Evolutionary conservation across 2,797 vertebrate species (phyloP), one percentile per base, ranked within the genome.

Genomic region (Coregonus suidteri): DNA sequence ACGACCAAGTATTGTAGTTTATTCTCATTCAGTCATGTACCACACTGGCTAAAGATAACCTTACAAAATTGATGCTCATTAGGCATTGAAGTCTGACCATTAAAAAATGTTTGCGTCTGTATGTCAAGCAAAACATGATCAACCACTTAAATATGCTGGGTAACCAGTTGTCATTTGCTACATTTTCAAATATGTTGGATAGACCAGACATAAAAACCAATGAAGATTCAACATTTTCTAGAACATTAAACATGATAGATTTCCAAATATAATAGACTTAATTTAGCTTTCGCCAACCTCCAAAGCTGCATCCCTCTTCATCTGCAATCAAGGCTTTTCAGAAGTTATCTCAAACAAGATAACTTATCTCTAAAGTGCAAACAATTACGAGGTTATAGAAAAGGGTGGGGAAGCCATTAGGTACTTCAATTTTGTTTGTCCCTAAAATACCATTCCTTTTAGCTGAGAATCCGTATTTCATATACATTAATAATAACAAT

Each of bases 301-400:
- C 31, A 35, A 67, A 67, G 31, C 15, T 31, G 31, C 9, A 47
- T 11, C 41, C 65, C 31, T 13, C 20, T 20, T 30, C 59, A 62
- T 13, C 59, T 62, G 59, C 59, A 25, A 62, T 62, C 25, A 64
- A 64, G 59, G 20, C 59, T 64, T 30, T 64, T 64, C 20, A 64
- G 25, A 30, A 25, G 59, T 64, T 64, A 78, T 82, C 81, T 77
- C 75, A 20, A 20, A 20, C 20, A 20, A 20, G 20, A 20, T 20
- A 20, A 20, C 20, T 64, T 64, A 78, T 82, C 81, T 77, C 75
- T 91, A 92, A 92, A 93, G 91, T 93, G 92, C 91, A 90, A 90
- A 89, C n/a, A 79, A 85, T 77, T 84, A 78, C 71, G 18, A 73
- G 85, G 80, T 74, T 77, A 85, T 78, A 65, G 16, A 76, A 77